Evolutionary conservation across 2,888 invertebrate genomes (phyloP), one percentile per base, ranked within the genome.

Genomic region (Hyles lineata): DNA sequence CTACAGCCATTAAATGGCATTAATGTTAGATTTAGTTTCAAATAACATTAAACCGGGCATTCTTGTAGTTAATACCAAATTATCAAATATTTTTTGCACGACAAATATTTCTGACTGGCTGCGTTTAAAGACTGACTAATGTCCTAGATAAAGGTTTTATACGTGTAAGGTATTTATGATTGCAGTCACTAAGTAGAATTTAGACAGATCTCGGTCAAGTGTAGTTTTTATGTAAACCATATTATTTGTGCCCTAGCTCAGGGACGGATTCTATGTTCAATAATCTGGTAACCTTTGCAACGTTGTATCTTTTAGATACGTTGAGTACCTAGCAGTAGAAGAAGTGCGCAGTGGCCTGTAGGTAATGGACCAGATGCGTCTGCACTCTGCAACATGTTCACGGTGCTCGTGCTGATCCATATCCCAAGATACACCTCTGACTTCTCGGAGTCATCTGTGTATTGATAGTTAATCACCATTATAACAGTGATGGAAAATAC

Each of bases 141-240:
- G 25, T 15, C 23, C 25, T 25, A 60, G 5, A 60, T 25, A 7
- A 60, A 60, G 11, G 25, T 23, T 60, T 23, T 60, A 25, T 9
- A 25, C 55, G n/a, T n/a, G 19, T 52, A 2, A 19, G 5, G 19
- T n/a, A 55, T n/a, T 55, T 55, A 19, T n/a, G 43, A 43, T 55
- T 17, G 19, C n/a, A 55, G 55, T 55, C 55, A n/a, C 4, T 55
- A 15, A 52, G 6, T 4, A 55, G 55, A 55, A 55, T 55, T 55
- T n/a, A 55, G n/a, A 55, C 55, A 55, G 17, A 55, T 55, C 55
- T 55, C 55, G 55, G 55, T 55, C n/a, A 55, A 55, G n/a, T 55
- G 55, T 8, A 19, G n/a, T 55, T 55, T 55, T n/a, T 19, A 55
- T n/a, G 55, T 55, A 55, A 55, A 55, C n/a, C 5, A 2, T 8